Evolutionary conservation across 2,797 vertebrate species (phyloP).

Genomic region (Clangula hyemalis): DNA sequence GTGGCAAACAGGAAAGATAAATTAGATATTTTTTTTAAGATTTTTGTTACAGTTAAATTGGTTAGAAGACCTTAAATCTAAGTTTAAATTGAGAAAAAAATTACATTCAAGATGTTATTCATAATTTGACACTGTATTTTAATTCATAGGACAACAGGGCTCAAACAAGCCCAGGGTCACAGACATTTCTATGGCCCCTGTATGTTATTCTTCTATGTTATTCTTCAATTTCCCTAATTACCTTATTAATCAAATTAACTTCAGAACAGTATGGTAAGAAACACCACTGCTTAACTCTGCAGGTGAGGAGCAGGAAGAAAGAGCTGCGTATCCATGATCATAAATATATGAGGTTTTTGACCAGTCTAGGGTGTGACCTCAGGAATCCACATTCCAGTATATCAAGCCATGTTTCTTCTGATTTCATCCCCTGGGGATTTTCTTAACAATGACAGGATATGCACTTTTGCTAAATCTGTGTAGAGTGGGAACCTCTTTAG

Average conservation of each 20-base stretch:
- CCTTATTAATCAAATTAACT: background rate
- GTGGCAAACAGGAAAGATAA: background rate
- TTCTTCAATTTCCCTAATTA: background rate
- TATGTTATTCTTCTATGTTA: background rate
- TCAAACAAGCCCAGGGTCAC: background rate
- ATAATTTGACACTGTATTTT: background rate
- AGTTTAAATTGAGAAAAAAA: background rate
- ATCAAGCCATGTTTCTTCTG: background rate
- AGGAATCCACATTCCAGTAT: background rate
- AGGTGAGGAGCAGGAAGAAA: background rate
- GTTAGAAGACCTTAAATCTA: background rate
- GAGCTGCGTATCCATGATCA: background rate
- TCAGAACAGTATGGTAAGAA: background rate
- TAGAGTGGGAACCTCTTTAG: background rate
- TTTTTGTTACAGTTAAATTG: background rate
- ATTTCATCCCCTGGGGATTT: background rate
- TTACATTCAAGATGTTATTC: background rate
- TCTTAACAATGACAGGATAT: background rate
- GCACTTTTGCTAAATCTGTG: background rate
- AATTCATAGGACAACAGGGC: background rate
- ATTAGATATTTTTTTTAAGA: background rate
- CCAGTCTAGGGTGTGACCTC: background rate
- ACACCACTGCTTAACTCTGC: background rate
- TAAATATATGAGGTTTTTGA: background rate
- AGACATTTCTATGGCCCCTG: background rate